phyloP scores from a whole-genome alignment of 2,888 invertebrate species.

The Arctia plantaginis region DNA sequence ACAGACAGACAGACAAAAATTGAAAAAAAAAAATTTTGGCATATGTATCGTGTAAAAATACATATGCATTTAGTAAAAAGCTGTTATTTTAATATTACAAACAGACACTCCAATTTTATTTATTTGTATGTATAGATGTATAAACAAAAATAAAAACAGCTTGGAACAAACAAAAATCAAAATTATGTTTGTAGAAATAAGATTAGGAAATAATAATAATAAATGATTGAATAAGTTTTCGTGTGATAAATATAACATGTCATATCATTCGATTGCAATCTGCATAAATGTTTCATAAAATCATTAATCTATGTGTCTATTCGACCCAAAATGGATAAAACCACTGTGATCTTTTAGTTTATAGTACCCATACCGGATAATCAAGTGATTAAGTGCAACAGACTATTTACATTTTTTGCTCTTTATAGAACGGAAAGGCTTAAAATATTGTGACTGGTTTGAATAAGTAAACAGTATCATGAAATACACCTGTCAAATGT shows the following conservation, averaged over 20 bases:
- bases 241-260: conserved; percentile 16
- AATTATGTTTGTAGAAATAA: conserved; percentile 23
- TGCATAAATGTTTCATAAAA: conserved; percentile 20
- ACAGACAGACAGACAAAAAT: too few species aligned
- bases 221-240: conserved; percentile 32
- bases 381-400: conserved; percentile 2
- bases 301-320: not conserved
- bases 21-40: too few species aligned
- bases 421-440: conserved; percentile 22
- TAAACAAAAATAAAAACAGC: not conserved
- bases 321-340: conserved; percentile 2
- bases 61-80: too few species aligned
- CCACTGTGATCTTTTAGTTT: not conserved
- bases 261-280: conserved; percentile 28
- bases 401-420: conserved; percentile 25
- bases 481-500: conserved; percentile 6
- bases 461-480: conserved; percentile 7
- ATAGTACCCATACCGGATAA: conserved; percentile 7
- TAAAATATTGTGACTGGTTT: conserved; percentile 19
- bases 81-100: too few species aligned
- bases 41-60: too few species aligned
- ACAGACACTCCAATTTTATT: too few species aligned
- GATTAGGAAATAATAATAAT: conserved; percentile 18
- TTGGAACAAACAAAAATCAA: not conserved
- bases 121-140: too few species aligned